Conservation (phyloP, 2,113 vertebrate species). For the Isurus oxyrinchus region DNA sequence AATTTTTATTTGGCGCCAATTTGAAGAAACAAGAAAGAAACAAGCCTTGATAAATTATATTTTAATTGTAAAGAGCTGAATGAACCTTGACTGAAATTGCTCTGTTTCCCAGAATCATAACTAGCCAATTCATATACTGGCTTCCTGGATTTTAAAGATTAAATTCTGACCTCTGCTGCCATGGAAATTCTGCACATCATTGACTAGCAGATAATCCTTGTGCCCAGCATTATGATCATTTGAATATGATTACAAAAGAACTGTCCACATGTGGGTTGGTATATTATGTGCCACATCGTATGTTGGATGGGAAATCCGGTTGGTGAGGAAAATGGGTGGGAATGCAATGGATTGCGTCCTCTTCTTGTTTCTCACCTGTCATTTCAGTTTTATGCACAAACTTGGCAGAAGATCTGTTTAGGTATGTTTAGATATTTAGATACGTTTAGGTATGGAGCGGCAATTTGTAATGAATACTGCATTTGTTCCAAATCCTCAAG, state of each 20-base stretch:
- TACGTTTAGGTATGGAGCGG: neutral
- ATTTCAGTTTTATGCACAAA: neutral
- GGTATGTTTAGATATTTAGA: no score
- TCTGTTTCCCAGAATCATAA: neutral
- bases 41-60: no score
- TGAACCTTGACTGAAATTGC: no score
- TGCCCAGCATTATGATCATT: neutral
- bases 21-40: no score
- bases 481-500: neutral
- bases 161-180: neutral
- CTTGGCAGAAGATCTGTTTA: neutral
- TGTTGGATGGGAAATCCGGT: neutral
- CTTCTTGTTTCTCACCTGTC: neutral
- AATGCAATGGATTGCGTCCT: neutral
- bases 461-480: neutral
- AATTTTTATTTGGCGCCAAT: no score
- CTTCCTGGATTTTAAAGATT: neutral
- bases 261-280: neutral
- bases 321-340: neutral
- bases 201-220: neutral
- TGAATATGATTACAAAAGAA: neutral
- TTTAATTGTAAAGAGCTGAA: no score
- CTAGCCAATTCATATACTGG: neutral
- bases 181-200: neutral
- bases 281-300: neutral